Conservation (phyloP, 1,140 invertebrate genomes). For the Lutraria rhynchaena region DNA sequence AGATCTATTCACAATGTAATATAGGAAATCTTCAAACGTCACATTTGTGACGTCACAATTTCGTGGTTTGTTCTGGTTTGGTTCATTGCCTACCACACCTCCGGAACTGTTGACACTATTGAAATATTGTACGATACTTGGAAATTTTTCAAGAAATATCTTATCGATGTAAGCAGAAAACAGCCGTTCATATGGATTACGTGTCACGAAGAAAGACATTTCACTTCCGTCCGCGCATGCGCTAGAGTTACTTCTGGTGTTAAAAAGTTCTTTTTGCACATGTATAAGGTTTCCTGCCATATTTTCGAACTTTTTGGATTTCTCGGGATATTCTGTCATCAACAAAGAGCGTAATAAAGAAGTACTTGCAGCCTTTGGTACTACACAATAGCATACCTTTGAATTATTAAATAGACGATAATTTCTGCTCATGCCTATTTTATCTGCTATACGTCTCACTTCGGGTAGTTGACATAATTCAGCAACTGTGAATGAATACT, state of each 20-base stretch:
- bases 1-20: not conserved
- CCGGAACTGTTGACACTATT: not conserved
- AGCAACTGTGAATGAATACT: not conserved
- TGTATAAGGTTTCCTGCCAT: constrained; percentile 31
- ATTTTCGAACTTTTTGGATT: not conserved
- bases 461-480: not conserved
- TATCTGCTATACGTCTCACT: not conserved
- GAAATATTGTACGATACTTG: no score
- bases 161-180: constrained; percentile 51
- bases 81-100: not conserved
- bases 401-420: constrained; percentile 17
- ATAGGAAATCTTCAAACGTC: constrained; percentile 34
- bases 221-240: not conserved
- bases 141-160: constrained; percentile 40
- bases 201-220: constrained; percentile 23
- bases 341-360: constrained; percentile 7
- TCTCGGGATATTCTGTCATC: constrained; percentile 29
- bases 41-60: not conserved
- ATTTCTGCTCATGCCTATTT: not conserved
- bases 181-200: constrained; percentile 41
- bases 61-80: not conserved
- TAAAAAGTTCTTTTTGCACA: not conserved
- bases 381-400: not conserved
- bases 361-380: constrained; percentile 51
- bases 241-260: not conserved